These are phyloP conservation scores for Watsonalla cultraria DNA, from an alignment of 2,888 invertebrate genomes.

Conservation along the genomic window DNA sequence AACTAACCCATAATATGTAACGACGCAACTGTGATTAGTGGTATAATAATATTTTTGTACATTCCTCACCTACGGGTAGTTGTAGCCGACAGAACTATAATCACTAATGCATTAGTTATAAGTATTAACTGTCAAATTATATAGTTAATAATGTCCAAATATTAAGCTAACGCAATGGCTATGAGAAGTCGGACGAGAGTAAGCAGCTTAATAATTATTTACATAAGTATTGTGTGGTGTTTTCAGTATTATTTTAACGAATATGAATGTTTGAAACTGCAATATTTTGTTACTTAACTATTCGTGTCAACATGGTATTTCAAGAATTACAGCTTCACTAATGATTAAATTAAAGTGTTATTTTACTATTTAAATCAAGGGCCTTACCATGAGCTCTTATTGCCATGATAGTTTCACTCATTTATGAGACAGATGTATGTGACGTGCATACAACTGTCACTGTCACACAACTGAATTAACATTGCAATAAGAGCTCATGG, in stretches of 20 bases:
- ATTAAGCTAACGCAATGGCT: conserved; percentile 25
- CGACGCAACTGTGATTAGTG: conserved; percentile 57
- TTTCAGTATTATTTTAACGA: conserved; percentile 42
- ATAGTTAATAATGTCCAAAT: conserved; percentile 30
- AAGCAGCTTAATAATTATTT: conserved; percentile 17
- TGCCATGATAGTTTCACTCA: too few relatives aligned
- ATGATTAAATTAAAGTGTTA: too few relatives aligned
- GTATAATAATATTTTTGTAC: conserved; percentile 71
- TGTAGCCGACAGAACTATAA: conserved; percentile 20
- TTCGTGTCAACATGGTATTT: conserved; percentile 1
- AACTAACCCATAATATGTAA: conserved; percentile 2
- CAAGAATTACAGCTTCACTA: too few relatives aligned
- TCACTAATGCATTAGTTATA: conserved; percentile 16
- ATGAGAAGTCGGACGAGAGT: conserved; percentile 31
- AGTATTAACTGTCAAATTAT: conserved; percentile 30
- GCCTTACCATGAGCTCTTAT: too few relatives aligned
- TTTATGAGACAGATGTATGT: too few relatives aligned
- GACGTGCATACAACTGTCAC: too few relatives aligned
- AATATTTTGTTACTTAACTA: conserved; percentile 12
- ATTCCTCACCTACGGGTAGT: conserved; percentile 74
- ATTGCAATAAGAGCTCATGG: too few relatives aligned
- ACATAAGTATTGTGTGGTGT: conserved; percentile 29
- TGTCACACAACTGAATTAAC: too few relatives aligned
- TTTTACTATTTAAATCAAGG: too few relatives aligned
- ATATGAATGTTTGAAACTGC: conserved; percentile 3